A percentile compares a stretch with the other conserved stretches of the same genome.
phyloP scores from a whole-genome alignment of 2,113 vertebrate genomes.

The Oryzias woworae region DNA sequence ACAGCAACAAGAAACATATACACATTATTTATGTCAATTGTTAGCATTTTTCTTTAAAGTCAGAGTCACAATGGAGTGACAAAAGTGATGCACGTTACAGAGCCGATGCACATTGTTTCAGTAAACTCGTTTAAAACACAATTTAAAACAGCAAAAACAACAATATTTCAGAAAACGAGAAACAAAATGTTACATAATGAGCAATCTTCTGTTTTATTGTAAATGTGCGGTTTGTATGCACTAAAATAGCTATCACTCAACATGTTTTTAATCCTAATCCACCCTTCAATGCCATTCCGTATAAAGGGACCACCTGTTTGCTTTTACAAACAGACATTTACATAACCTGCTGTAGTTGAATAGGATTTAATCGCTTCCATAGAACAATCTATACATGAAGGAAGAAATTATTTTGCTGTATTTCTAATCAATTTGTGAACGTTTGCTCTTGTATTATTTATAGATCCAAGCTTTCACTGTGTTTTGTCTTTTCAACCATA shows the following conservation, averaged over 20 bases:
- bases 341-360: not conserved
- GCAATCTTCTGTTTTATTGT: conserved; percentile 11
- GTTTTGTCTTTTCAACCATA: too few species aligned
- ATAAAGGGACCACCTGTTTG: conserved; percentile 25
- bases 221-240: conserved; percentile 9
- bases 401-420: not conserved
- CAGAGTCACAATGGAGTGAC: too few species aligned
- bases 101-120: too few species aligned
- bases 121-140: too few species aligned
- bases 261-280: conserved; percentile 62
- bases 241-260: conserved; percentile 20
- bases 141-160: too few species aligned
- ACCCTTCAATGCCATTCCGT: conserved; percentile 19
- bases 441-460: too few species aligned
- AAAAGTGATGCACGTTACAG: too few species aligned
- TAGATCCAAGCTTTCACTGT: too few species aligned
- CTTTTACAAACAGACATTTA: conserved; percentile 3
- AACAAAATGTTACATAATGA: not conserved
- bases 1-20: too few species aligned
- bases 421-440: not conserved
- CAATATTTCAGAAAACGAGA: not conserved
- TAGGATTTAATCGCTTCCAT: not conserved
- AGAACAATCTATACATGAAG: not conserved
- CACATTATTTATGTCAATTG: too few species aligned
- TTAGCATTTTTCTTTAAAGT: too few species aligned